These are phyloP conservation scores for Hozukius guyotensis DNA, from an alignment of 2,797 vertebrate species.

Conservation along the genomic window DNA sequence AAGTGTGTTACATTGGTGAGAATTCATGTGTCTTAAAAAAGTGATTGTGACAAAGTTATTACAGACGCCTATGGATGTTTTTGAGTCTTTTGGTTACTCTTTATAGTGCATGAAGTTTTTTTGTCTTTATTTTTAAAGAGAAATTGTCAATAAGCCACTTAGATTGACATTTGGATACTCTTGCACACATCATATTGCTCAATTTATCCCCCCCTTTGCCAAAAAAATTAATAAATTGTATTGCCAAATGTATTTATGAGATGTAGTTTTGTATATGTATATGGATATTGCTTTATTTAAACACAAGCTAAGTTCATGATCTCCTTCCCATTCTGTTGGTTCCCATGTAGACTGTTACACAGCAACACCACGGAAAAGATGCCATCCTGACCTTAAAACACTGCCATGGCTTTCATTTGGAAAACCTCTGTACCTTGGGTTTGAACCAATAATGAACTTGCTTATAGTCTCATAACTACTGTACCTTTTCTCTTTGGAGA, in stretches of 20 bases:
- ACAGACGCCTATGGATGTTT: constrained; percentile 80
- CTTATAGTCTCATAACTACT: constrained; percentile 53
- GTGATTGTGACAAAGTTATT: constrained; percentile 83
- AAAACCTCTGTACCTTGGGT: constrained; percentile 47
- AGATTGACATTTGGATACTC: constrained; percentile 70
- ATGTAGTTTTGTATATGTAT: constrained; percentile 81
- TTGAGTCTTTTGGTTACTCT: constrained; percentile 78
- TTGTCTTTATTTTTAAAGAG: constrained; percentile 64
- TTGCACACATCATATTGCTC: constrained; percentile 71
- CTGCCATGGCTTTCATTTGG: constrained; percentile 66
- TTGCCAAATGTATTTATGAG: constrained; percentile 84
- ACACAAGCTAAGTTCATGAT: constrained; percentile 65
- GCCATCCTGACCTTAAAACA: constrained; percentile 62
- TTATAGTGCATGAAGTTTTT: constrained; percentile 79
- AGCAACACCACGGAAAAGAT: constrained; percentile 52
- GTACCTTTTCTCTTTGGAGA: constrained; percentile 53
- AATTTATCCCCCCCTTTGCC: constrained; percentile 68
- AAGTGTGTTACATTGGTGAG: constrained; percentile 72
- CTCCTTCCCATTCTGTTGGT: constrained; percentile 55
- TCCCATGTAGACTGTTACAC: constrained; percentile 70
- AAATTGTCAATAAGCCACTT: constrained; percentile 68
- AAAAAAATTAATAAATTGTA: constrained; percentile 71
- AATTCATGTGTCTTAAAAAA: constrained; percentile 82
- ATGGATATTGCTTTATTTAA: constrained; percentile 77
- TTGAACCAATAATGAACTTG: constrained; percentile 48